A percentile compares a stretch with the other conserved stretches of the same genome.
These are phyloP conservation scores for Coryphaenoides rupestris DNA, from an alignment of 2,113 vertebrate species.

Conservation along the genomic window DNA sequence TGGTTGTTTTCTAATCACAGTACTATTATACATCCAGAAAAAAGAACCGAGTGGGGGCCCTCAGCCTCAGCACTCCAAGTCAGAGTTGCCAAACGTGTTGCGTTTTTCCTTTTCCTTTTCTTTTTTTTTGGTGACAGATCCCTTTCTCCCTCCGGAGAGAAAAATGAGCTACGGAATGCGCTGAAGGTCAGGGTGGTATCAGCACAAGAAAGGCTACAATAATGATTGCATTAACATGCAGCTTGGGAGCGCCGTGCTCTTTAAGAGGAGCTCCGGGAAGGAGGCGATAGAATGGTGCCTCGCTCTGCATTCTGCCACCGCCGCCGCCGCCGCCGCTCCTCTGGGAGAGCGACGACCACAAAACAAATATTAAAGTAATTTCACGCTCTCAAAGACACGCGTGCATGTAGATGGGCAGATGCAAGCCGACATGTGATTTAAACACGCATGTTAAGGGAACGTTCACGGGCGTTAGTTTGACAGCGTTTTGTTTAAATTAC, in stretches of 20 bases:
- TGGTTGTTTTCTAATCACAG: constrained; percentile 38
- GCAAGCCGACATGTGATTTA: constrained; percentile 10
- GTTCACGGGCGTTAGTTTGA: too few relatives aligned
- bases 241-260: constrained; percentile 48
- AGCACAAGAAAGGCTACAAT: constrained; percentile 51
- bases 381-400: constrained; percentile 10
- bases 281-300: constrained; percentile 39
- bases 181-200: constrained; percentile 61
- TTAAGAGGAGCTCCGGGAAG: constrained; percentile 47
- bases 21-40: constrained; percentile 32
- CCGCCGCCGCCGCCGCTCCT: too few relatives aligned
- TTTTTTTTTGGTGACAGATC: constrained; percentile 36
- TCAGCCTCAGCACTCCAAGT: constrained; percentile 12
- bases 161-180: constrained; percentile 36
- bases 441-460: not conserved
- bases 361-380: constrained; percentile 34
- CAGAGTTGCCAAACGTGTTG: constrained; percentile 24
- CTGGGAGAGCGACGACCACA: constrained; percentile 14
- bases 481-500: too few relatives aligned
- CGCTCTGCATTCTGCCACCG: constrained; percentile 33
- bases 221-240: constrained; percentile 66
- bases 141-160: constrained; percentile 36
- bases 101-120: constrained; percentile 8
- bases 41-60: constrained; percentile 24
- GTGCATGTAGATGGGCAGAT: constrained; percentile 15